phyloP scores from a whole-genome alignment of 2,797 vertebrate species.

The Pagetopsis macropterus region DNA sequence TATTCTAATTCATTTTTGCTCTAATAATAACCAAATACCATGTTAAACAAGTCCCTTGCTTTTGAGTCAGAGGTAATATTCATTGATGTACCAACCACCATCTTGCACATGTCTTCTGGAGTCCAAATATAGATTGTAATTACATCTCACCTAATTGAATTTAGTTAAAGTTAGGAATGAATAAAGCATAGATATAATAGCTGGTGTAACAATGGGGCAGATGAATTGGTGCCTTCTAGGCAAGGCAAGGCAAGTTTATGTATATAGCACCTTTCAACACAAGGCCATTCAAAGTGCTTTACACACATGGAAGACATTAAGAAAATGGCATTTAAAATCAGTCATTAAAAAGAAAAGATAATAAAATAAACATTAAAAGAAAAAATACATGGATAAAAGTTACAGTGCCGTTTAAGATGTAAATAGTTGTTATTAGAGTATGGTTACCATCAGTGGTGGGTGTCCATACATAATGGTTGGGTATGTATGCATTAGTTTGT shows the following conservation, averaged over 20 bases:
- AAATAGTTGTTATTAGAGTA: slow-evolving; percentile 58
- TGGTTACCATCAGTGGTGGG: slow-evolving; percentile 56
- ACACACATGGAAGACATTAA: too few relatives aligned
- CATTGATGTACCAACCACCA: slow-evolving; percentile 4
- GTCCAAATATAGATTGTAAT: slow-evolving; percentile 55
- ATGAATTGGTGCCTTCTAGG: slow-evolving; percentile 46
- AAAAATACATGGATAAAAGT: too few relatives aligned
- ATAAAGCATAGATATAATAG: slow-evolving; percentile 56
- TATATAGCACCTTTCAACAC: too few relatives aligned
- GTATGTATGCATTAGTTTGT: slow-evolving; percentile 67
- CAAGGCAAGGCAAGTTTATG: too few relatives aligned
- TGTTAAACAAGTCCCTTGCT: slow-evolving; percentile 8
- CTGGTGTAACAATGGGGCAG: slow-evolving; percentile 40
- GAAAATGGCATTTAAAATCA: too few relatives aligned
- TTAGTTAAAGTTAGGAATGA: slow-evolving; percentile 59
- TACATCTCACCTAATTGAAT: slow-evolving; percentile 54
- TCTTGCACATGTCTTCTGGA: slow-evolving; percentile 30
- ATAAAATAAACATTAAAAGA: too few relatives aligned
- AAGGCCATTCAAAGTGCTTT: too few relatives aligned
- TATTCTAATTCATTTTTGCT: background rate
- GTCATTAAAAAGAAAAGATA: too few relatives aligned
- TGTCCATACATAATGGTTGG: slow-evolving; percentile 61
- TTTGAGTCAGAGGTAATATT: slow-evolving; percentile 25
- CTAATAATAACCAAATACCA: slow-evolving; percentile 1
- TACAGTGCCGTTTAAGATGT: too few relatives aligned